Percentiles rank a stretch among this genome's conserved stretches.
Evolutionary conservation across 2,888 invertebrate species (phyloP).

Genomic region (Ametastegia equiseti): DNA sequence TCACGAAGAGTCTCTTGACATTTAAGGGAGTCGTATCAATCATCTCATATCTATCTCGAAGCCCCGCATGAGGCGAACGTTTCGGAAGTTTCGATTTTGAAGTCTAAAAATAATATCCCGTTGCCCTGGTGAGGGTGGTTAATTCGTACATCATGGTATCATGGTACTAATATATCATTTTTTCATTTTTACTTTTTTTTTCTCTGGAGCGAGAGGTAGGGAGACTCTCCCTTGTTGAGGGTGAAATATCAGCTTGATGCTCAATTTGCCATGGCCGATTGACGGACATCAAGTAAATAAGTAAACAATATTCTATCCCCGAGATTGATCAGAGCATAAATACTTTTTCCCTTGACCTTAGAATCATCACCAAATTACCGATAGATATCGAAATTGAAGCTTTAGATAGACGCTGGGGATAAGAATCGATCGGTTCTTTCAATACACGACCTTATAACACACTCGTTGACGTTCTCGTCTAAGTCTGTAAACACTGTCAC

Average conservation of each 20-base stretch:
- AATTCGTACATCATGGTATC: not conserved
- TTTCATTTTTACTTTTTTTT: too few species aligned
- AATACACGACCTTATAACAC: not conserved
- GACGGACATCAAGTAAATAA: conserved; percentile 1
- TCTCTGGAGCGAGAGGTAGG: too few species aligned
- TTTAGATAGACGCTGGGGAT: not conserved
- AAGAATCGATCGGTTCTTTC: not conserved
- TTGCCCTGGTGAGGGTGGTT: not conserved
- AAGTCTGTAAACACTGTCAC: not conserved
- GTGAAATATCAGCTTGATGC: not conserved
- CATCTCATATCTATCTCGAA: not conserved
- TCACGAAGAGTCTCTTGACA: conserved; percentile 10
- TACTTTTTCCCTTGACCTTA: not conserved
- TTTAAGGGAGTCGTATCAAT: conserved; percentile 8
- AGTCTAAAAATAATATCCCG: not conserved
- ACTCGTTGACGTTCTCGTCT: not conserved
- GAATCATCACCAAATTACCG: not conserved
- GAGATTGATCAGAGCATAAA: not conserved
- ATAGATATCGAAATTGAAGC: conserved; percentile 6
- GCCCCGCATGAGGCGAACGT: not conserved
- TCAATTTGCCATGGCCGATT: not conserved
- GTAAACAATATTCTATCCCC: not conserved
- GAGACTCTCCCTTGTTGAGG: not conserved
- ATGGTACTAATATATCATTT: not conserved
- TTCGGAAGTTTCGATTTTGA: not conserved